Conservation (phyloP, 2,888 invertebrate genomes). For the Lithodes maja region DNA sequence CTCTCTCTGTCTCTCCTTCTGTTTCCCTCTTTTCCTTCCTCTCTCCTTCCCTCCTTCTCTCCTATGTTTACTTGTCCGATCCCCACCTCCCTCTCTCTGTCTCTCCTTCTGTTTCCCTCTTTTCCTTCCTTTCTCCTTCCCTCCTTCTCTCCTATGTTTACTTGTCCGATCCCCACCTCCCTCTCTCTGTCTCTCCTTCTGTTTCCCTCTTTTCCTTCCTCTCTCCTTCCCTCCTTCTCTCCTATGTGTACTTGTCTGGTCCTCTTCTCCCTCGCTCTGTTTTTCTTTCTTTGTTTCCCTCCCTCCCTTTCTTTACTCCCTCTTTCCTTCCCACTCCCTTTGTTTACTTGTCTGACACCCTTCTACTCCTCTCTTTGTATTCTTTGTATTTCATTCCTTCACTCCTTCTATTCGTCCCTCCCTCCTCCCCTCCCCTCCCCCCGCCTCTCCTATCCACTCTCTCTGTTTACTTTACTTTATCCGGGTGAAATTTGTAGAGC, state of each 20-base stretch:
- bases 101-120: constrained; percentile 10
- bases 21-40: too few species aligned
- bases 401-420: not conserved
- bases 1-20: too few species aligned
- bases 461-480: too few species aligned
- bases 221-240: not conserved
- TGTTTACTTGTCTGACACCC: not conserved
- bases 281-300: not conserved
- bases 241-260: too few species aligned
- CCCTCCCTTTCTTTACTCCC: not conserved
- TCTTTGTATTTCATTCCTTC: not conserved
- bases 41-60: too few species aligned
- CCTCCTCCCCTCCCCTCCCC: not conserved
- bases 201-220: not conserved
- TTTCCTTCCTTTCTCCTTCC: not conserved
- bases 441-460: not conserved
- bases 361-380: not conserved
- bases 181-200: not conserved
- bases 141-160: not conserved
- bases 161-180: not conserved
- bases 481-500: too few species aligned
- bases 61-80: too few species aligned
- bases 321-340: not conserved
- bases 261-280: not conserved
- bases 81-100: not conserved